Evolutionary conservation across 2,888 invertebrate species (phyloP), one percentile per base, ranked within the genome.

Genomic region (Odontomyia ornata): DNA sequence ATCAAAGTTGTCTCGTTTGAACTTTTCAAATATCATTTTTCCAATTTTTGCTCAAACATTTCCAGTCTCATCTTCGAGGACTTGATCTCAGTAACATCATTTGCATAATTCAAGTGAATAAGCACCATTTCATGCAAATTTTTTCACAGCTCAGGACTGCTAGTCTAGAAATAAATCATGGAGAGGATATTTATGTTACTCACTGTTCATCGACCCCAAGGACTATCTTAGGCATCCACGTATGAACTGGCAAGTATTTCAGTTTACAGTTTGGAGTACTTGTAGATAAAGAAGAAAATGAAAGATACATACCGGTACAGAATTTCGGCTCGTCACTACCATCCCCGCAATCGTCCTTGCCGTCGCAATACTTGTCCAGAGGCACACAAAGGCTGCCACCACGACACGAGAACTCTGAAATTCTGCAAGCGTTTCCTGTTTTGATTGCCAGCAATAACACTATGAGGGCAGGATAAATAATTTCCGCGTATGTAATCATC

Each of bases 331-430:
- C 96, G 87, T 95, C 95, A 83, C 94, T 94, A 81, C 90, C 90
- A 88, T 96, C 96, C 30, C 93, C 92, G 86, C 96, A 96, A 86
- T 96, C 94, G 87, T 93, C 91, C 82, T 88, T 88, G 77, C 95
- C 95, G 87, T 96, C 95, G 88, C 96, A 96, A 87, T 93, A 96
- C 82, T 92, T 92, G 88, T 95, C 95, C 80, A 94, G 89, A 27
- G 94, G 92, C 84, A 95, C 92, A 88, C 96, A 95, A 82, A 89
- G 89, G 79, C 83, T 86, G 77, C 91, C 91, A 83, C 91, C 91
- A 80, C 91, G 89, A 86, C 94, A 94, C 46, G 91, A 89, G 86
- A 92, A 91, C 87, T 94, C 93, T 80, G 93, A 93, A 82, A 94
- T 91, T 84, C 93, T 91, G 87, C 95, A 95, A 83, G 91, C 90